Conservation (phyloP, 2,113 vertebrate genomes). For the Vimba vimba region DNA sequence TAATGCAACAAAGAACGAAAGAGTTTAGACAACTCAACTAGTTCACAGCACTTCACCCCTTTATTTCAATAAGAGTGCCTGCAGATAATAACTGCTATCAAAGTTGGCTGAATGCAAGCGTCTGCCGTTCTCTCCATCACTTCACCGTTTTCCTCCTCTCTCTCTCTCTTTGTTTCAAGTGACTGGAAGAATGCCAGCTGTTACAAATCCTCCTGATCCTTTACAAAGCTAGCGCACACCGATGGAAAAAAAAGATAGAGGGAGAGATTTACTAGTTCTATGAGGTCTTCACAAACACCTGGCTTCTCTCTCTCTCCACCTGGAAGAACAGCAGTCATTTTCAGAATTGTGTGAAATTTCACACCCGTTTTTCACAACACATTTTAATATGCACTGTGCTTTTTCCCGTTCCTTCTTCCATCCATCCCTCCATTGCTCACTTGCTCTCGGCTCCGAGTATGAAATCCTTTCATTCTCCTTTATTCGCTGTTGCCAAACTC, state of each 20-base stretch:
- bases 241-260: slow-evolving; percentile 26
- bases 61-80: slow-evolving; percentile 1
- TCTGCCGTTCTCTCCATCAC: slow-evolving; percentile 36
- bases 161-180: slow-evolving; percentile 64
- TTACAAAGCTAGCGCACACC: slow-evolving; percentile 63
- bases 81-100: slow-evolving; percentile 6
- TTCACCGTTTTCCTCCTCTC: slow-evolving; percentile 12
- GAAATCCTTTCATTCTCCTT: slow-evolving; percentile 75
- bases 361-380: slow-evolving; percentile 79
- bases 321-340: slow-evolving; percentile 72
- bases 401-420: slow-evolving; percentile 33
- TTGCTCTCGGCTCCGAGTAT: slow-evolving; percentile 62
- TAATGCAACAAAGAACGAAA: slow-evolving; percentile 16
- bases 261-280: slow-evolving; percentile 57
- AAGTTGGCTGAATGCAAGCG: slow-evolving; percentile 17
- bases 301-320: slow-evolving; percentile 58
- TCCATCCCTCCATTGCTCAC: not conserved
- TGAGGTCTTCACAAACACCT: slow-evolving; percentile 58
- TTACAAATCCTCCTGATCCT: slow-evolving; percentile 72
- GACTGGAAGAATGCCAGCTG: slow-evolving; percentile 65
- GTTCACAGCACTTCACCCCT: slow-evolving; percentile 12
- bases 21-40: slow-evolving; percentile 5
- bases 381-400: slow-evolving; percentile 73
- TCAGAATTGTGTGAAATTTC: slow-evolving; percentile 75
- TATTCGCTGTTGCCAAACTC: slow-evolving; percentile 65